Conservation (phyloP, 2,113 vertebrate genomes). For the Anarrhichthys ocellatus region DNA sequence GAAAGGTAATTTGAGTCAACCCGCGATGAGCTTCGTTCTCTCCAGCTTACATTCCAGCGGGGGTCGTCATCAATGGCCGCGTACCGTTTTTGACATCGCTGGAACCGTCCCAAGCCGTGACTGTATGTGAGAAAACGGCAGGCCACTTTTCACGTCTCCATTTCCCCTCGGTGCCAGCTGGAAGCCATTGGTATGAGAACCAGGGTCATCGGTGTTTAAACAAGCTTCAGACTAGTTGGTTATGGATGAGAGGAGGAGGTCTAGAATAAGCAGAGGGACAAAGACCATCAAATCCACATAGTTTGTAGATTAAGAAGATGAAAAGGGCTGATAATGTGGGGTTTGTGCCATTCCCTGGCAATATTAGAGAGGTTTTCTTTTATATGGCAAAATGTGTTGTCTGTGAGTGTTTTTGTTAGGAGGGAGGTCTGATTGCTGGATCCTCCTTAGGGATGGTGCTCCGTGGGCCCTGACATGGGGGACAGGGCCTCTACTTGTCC, state of each 20-base stretch:
- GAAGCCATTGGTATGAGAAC: slow-evolving; percentile 62
- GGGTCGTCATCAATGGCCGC: slow-evolving; percentile 60
- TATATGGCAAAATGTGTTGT: slow-evolving; percentile 15
- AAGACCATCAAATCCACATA: not conserved
- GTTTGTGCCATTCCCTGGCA: not conserved
- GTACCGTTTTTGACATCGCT: slow-evolving; percentile 66
- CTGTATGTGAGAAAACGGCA: slow-evolving; percentile 50
- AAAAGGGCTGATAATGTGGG: not conserved
- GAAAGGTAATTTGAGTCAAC: slow-evolving; percentile 68
- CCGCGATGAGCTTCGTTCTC: slow-evolving; percentile 54
- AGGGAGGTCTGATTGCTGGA: slow-evolving; percentile 54
- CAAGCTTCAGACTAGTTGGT: slow-evolving; percentile 35
- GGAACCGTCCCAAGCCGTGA: slow-evolving; percentile 61
- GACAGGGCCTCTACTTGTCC: slow-evolving; percentile 70
- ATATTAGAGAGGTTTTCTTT: not conserved
- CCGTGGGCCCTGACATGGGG: slow-evolving; percentile 52
- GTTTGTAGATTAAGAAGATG: not conserved
- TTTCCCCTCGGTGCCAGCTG: slow-evolving; percentile 59
- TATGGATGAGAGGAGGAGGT: slow-evolving; percentile 27
- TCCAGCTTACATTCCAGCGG: slow-evolving; percentile 56
- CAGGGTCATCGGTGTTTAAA: slow-evolving; percentile 54
- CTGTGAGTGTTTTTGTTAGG: slow-evolving; percentile 20
- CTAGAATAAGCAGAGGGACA: not conserved
- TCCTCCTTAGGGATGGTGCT: slow-evolving; percentile 64
- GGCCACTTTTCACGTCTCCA: slow-evolving; percentile 41